Evolutionary conservation across 1,140 invertebrate species (phyloP).

Genomic region (Daktulosphaira vitifoliae): DNA sequence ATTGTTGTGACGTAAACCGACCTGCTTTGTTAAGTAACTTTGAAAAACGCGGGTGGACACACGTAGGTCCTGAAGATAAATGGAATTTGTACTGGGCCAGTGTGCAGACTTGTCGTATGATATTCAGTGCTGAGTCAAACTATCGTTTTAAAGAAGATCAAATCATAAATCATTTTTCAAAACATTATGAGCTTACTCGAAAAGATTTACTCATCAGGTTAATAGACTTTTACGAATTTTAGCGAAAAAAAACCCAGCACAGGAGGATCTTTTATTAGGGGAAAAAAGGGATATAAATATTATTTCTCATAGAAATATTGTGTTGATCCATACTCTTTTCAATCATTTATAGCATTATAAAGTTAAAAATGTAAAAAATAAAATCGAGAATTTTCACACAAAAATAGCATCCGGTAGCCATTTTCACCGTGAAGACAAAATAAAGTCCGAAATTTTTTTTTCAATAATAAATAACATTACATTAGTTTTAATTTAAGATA

Average conservation of each 20-base stretch:
- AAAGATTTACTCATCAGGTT: constrained; percentile 86
- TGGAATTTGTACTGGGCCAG: constrained; percentile 96
- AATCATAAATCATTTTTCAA: constrained; percentile 83
- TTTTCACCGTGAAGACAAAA: too few species aligned
- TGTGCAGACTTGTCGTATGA: constrained; percentile 74
- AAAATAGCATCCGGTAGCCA: too few species aligned
- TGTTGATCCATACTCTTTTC: background rate
- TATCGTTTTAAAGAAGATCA: constrained; percentile 87
- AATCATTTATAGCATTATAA: too few species aligned
- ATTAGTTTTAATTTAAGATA: too few species aligned
- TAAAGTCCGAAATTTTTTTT: too few species aligned
- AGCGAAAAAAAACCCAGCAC: too few species aligned
- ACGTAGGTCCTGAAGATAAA: constrained; percentile 86
- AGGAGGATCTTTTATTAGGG: too few species aligned
- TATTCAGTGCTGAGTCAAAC: constrained; percentile 86
- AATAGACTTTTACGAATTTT: background rate
- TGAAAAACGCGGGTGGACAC: constrained; percentile 82
- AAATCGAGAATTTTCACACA: too few species aligned
- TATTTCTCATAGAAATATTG: too few species aligned
- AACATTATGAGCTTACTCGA: constrained; percentile 86
- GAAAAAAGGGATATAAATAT: too few species aligned
- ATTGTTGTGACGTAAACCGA: constrained; percentile 88
- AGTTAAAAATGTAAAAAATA: too few species aligned
- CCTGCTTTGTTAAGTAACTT: constrained; percentile 91
- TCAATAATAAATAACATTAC: background rate